Base-by-base conservation (phyloP, 2,797 vertebrate genomes). In the Hemibagrus guttatus region DNA sequence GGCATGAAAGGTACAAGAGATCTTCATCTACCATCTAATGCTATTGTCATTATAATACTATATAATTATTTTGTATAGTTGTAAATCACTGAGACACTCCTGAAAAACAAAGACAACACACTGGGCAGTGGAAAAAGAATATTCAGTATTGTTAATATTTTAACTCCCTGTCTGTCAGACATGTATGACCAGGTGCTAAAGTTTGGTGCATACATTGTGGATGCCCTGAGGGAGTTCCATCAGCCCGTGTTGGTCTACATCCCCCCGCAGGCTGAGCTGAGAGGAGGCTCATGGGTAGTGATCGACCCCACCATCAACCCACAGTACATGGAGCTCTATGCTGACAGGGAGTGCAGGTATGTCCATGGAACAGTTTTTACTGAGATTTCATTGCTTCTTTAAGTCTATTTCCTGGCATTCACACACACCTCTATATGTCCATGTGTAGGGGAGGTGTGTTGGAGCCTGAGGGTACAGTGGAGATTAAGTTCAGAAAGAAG, bases 151-250 rank as follows among this genome's bases (percentile, higher is more conserved):
- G 52, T 17, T 35, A 69, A 35, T 58, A 35, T 78, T 56, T 35
- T 4, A 42, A 56, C 49, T 35, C 69, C 42, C 68, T 72, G 66
- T 84, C 68, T 74, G 46, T 81, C n/a, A 99, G 98, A 98, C 90
- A 98, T 99, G 98, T 99, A 99, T 0, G 98, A 99, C 93, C 98
- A 99, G 92, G 96, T 99, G 91, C 89, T 99, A 88, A 99, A 99
- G 95, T 99, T 99, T 0, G 98, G 98, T 0, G 98, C 98, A 64
- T 98, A 97, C 94, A 99, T 99, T 0, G 97, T 99, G 92, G 98
- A 99, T 0, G 94, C 97, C 0, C 94, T 99, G 80, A 94, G 98
- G 23, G 97, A 98, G 90, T 99, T 98, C 91, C 95, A 85, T 19
- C 98, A 99, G 90, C 98, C 98, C 0, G 97, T 99, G 19, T 92